phyloP scores from a whole-genome alignment of 1,140 invertebrate species.

The Bombus pascuorum region DNA sequence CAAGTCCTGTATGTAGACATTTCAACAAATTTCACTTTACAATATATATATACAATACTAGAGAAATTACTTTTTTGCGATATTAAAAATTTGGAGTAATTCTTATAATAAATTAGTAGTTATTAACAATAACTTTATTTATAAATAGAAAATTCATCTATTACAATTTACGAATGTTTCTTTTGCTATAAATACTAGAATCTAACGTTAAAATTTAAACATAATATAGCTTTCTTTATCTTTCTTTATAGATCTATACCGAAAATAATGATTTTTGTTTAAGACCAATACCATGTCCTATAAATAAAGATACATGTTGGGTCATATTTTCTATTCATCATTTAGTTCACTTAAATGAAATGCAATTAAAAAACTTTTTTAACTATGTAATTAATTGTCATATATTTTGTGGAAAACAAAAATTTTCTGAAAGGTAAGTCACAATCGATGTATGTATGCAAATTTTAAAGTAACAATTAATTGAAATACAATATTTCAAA shows the following conservation, averaged over 20 bases:
- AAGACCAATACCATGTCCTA: slow-evolving; percentile 16
- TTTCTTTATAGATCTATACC: slow-evolving; percentile 19
- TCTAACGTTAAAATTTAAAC: not conserved
- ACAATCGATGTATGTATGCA: too few relatives aligned
- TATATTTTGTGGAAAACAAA: slow-evolving; percentile 17
- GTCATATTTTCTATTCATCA: slow-evolving; percentile 35
- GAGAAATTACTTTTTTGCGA: not conserved
- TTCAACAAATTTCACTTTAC: not conserved
- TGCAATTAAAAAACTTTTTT: slow-evolving; percentile 18
- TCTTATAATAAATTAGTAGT: not conserved
- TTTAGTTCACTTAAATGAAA: slow-evolving; percentile 36
- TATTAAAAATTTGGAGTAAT: not conserved
- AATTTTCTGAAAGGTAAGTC: slow-evolving; percentile 10
- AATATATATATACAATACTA: not conserved
- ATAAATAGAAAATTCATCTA: not conserved
- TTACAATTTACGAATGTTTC: not conserved
- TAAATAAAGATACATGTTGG: slow-evolving; percentile 17
- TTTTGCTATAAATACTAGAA: not conserved
- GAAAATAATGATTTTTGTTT: slow-evolving; percentile 19
- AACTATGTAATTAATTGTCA: slow-evolving; percentile 17
- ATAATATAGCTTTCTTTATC: not conserved
- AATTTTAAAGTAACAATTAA: not conserved
- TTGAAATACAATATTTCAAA: not conserved
- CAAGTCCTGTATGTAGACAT: not conserved
- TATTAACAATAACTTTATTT: not conserved